Evolutionary conservation across 2,797 vertebrate genomes (phyloP).

Genomic region (Cygnus olor): DNA sequence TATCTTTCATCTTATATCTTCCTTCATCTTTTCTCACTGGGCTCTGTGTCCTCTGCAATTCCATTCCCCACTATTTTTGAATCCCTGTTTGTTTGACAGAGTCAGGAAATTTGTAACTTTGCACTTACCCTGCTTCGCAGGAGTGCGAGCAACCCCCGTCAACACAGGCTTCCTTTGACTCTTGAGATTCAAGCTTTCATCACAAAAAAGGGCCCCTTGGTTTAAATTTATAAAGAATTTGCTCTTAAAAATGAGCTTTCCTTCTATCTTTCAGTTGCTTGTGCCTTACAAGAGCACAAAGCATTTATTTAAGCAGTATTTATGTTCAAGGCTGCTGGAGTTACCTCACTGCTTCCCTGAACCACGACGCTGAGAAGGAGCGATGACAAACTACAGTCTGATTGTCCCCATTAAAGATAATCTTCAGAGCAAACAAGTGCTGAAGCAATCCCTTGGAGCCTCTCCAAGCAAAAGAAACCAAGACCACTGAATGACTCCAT

Average conservation of each 20-base stretch:
- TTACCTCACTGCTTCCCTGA: not conserved
- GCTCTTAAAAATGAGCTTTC: conserved; percentile 1
- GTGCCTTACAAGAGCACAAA: not conserved
- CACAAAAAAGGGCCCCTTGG: not conserved
- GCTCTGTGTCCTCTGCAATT: not conserved
- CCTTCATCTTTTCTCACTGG: not conserved
- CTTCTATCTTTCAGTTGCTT: not conserved
- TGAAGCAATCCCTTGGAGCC: not conserved
- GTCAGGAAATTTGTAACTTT: not conserved
- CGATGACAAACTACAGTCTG: not conserved
- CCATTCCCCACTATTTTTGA: not conserved
- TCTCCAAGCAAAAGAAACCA: not conserved
- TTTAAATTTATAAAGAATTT: not conserved
- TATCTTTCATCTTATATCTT: not conserved
- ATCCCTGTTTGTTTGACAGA: not conserved
- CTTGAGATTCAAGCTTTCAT: not conserved
- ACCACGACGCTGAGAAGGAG: not conserved
- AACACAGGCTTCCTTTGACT: not conserved
- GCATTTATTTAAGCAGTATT: not conserved
- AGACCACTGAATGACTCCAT: not conserved
- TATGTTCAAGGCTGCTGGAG: not conserved
- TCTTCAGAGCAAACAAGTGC: not conserved
- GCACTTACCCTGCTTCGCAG: not conserved
- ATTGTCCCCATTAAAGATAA: not conserved
- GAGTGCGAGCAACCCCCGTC: not conserved